Base-by-base conservation (phyloP, 2,888 invertebrate genomes). In the Asteroscopus sphinx region DNA sequence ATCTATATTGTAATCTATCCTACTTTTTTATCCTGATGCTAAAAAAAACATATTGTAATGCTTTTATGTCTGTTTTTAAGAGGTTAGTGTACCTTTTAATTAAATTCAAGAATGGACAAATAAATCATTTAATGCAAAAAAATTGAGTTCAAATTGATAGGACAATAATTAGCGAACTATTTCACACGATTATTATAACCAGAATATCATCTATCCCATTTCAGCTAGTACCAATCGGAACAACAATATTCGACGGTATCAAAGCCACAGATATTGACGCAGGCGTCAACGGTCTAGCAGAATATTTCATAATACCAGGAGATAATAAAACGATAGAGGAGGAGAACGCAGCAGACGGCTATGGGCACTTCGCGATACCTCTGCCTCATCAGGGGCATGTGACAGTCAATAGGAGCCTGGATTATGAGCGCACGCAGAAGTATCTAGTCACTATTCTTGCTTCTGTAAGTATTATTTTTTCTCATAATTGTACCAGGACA, bases 381-480 rank as follows among this genome's bases (percentile, higher is more conserved):
- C 95, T 97, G 76, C 98, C 98, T 11, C 98, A 98, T 90, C 98
- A 98, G 90, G 98, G 98, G 63, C 96, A 97, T 86, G 97, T 98
- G 73, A 97, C 97, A 15, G 96, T 98, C 55, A 97, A 97, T 82
- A 96, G 97, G 80, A 97, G 96, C 44, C 93, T 98, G 86, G 98
- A 98, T 93, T 98, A 97, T 89, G 98, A 98, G 91, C 96, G 96
- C 86, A 97, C 97, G 48, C 97, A 97, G 91, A 95, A 97, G 84
- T 98, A 98, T 93, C 96, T 97, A 90, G 96, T 98, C 90, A 98
- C 97, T 77, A 96, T 98, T 86, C 96, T 98, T 74, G 98, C 98
- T 82, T 97, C 97, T 93, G 98, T 98, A 92, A 97, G 96, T 96
- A 81, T 25, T n/a, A 37, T 11, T 16, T 11, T 11, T 25, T 3